Evolutionary conservation across 2,797 vertebrate genomes (phyloP).

Genomic region (Lutjanus campechanus): DNA sequence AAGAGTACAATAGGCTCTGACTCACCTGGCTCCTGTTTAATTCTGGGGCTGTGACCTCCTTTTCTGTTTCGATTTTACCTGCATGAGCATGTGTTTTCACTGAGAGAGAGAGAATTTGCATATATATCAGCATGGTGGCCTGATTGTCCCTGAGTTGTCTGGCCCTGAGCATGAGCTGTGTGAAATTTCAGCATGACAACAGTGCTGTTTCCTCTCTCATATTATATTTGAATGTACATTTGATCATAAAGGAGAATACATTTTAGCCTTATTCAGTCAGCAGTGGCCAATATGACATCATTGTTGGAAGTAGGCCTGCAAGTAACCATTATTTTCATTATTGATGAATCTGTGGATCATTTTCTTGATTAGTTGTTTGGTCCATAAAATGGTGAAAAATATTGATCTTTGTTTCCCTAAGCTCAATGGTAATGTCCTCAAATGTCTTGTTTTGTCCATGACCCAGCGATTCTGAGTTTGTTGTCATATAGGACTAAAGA

Average conservation of each 20-base stretch:
- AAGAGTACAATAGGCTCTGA: neutral
- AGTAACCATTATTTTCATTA: too few species aligned
- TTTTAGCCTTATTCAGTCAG: neutral
- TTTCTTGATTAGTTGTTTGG: too few species aligned
- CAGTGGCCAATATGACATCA: neutral
- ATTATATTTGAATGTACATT: neutral
- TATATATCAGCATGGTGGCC: constrained; percentile 10
- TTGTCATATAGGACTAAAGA: too few species aligned
- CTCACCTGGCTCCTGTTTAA: constrained; percentile 28
- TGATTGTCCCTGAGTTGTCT: neutral
- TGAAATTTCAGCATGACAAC: neutral
- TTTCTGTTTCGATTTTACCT: constrained; percentile 7
- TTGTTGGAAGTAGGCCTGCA: neutral
- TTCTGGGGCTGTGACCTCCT: neutral
- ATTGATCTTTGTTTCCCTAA: too few species aligned
- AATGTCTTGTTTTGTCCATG: too few species aligned
- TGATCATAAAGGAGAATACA: neutral
- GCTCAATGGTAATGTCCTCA: too few species aligned
- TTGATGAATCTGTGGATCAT: too few species aligned
- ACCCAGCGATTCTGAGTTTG: too few species aligned
- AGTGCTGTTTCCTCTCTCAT: neutral
- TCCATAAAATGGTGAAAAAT: too few species aligned
- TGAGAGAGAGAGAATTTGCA: neutral
- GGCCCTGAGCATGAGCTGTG: neutral
- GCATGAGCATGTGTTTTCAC: constrained; percentile 25